Conservation (phyloP, 2,113 vertebrate species). For the Brachyhypopomus occidentalis region DNA sequence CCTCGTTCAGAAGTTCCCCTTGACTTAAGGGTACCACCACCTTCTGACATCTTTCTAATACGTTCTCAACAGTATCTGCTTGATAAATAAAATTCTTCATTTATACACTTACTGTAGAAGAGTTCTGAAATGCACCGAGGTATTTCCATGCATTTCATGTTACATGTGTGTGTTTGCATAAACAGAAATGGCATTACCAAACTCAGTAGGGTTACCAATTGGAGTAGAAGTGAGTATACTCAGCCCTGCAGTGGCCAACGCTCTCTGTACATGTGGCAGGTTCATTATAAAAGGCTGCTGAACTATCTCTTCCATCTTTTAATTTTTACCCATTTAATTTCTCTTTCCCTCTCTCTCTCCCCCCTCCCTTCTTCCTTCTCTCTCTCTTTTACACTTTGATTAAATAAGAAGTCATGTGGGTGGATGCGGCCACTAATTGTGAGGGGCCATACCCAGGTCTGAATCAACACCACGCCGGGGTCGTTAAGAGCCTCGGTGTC, state of each 20-base stretch:
- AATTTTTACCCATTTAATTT: slow-evolving; percentile 57
- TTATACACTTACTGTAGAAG: background rate
- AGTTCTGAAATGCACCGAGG: background rate
- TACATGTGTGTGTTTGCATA: background rate
- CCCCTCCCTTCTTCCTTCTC: slow-evolving; percentile 21
- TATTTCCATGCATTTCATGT: background rate
- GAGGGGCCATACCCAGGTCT: slow-evolving; percentile 46
- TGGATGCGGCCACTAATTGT: slow-evolving; percentile 57
- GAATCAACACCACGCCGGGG: slow-evolving; percentile 56
- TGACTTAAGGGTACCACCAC: background rate
- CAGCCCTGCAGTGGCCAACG: background rate
- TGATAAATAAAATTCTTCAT: background rate
- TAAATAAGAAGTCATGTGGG: slow-evolving; percentile 57
- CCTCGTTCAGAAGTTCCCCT: background rate
- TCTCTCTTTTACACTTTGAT: slow-evolving; percentile 46
- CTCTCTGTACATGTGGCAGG: slow-evolving; percentile 33
- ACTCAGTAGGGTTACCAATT: background rate
- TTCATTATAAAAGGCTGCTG: slow-evolving; percentile 51
- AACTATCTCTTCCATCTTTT: slow-evolving; percentile 64
- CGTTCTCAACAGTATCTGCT: background rate
- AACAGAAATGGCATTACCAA: background rate
- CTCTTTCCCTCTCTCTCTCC: slow-evolving; percentile 4
- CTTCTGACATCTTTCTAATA: background rate
- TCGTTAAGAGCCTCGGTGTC: slow-evolving; percentile 51
- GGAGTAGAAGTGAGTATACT: slow-evolving; percentile 9